These are phyloP conservation scores for Meriones psammophilus DNA, from an alignment of 2,797 vertebrate species.

Conservation along the genomic window DNA sequence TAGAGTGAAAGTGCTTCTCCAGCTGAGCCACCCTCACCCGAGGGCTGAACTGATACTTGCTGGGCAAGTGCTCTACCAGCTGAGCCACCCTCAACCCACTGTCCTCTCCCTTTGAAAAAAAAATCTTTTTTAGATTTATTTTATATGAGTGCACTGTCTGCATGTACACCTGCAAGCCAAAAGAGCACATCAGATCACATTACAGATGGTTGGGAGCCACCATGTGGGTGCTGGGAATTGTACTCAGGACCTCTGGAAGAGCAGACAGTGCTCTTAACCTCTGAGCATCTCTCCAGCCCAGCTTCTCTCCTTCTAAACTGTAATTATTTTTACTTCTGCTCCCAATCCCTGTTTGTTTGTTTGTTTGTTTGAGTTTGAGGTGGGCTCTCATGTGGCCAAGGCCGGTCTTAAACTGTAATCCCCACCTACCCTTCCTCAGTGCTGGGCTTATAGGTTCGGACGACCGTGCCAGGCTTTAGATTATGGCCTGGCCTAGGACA, in stretches of 20 bases:
- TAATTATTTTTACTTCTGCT: background rate
- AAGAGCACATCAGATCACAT: no score
- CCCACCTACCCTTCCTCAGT: background rate
- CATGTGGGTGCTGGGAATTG: no score
- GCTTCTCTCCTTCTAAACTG: background rate
- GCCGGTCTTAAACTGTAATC: background rate
- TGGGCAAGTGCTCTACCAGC: background rate
- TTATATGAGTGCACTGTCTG: no score
- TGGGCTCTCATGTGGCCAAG: background rate
- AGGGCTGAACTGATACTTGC: no score
- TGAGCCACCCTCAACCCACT: no score
- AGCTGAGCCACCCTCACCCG: background rate
- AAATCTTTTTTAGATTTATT: no score
- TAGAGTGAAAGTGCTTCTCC: background rate
- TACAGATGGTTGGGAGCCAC: no score
- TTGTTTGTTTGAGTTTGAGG: background rate
- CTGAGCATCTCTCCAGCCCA: no score
- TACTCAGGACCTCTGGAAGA: no score
- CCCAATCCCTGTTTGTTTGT: background rate
- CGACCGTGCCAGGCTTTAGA: background rate
- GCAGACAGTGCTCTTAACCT: no score
- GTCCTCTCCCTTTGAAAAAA: no score
- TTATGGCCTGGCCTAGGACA: background rate
- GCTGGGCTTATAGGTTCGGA: background rate
- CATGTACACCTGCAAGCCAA: no score